Conservation (phyloP, 2,113 vertebrate genomes). For the Epinephelus lanceolatus region DNA sequence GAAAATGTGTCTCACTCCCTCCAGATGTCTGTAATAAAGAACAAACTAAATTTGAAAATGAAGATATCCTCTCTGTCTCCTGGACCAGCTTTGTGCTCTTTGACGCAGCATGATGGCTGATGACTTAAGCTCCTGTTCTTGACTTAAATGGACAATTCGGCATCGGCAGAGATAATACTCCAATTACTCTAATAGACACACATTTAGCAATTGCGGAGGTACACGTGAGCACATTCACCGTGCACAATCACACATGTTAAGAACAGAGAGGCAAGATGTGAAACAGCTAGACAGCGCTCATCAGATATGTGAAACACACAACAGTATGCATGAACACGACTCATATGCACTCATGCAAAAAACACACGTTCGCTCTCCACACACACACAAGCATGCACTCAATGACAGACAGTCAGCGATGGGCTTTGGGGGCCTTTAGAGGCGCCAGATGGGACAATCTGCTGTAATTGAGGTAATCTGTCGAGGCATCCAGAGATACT, state of each 20-base stretch:
- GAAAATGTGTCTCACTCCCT: conserved; percentile 68
- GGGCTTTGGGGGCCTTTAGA: conserved; percentile 44
- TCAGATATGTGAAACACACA: conserved; percentile 26
- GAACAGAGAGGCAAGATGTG: conserved; percentile 13
- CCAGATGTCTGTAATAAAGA: conserved; percentile 71
- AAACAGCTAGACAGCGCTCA: conserved; percentile 8
- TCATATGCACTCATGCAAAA: conserved; percentile 3
- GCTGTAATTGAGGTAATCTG: conserved; percentile 67
- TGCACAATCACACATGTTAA: conserved; percentile 21
- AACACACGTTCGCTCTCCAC: not conserved
- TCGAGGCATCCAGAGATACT: conserved; percentile 35
- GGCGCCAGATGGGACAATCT: conserved; percentile 64
- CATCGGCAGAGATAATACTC: conserved; percentile 24
- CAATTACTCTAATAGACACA: conserved; percentile 21
- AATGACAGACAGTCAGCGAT: conserved; percentile 27
- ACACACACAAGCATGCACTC: conserved; percentile 20
- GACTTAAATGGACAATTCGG: conserved; percentile 28
- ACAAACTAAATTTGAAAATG: conserved; percentile 26
- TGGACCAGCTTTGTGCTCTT: conserved; percentile 32
- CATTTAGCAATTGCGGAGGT: conserved; percentile 7
- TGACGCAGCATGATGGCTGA: conserved; percentile 28
- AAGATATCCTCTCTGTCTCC: conserved; percentile 52
- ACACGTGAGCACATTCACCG: not conserved
- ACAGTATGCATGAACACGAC: not conserved
- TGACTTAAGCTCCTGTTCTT: conserved; percentile 55